Conservation (phyloP, 1,140 invertebrate genomes). For the Calliopsis andreniformis region DNA sequence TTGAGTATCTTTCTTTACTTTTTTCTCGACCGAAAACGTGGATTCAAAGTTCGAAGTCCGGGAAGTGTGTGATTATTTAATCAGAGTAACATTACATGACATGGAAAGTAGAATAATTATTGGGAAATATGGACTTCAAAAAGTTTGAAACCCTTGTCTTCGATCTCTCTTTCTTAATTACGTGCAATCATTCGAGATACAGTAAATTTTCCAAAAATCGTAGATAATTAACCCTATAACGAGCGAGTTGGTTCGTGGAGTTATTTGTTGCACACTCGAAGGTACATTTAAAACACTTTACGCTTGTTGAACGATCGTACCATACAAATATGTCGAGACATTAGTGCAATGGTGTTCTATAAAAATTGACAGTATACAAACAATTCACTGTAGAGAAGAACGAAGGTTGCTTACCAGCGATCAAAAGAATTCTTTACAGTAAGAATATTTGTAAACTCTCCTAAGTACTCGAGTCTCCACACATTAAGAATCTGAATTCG, state of each 20-base stretch:
- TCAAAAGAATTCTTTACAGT: constrained; percentile 4
- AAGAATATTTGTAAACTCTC: background rate
- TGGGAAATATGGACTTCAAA: background rate
- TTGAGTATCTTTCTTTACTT: no score
- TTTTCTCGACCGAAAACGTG: no score
- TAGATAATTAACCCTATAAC: background rate
- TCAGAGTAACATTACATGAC: no score
- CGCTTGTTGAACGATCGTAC: background rate
- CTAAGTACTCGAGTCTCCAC: background rate
- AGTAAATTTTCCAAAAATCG: constrained; percentile 2
- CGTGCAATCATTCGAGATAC: background rate
- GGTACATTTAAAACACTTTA: constrained; percentile 13
- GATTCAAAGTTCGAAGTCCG: background rate
- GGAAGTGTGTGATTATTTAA: no score
- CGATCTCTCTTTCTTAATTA: background rate
- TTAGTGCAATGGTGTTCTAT: constrained; percentile 37
- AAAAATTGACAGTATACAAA: constrained; percentile 65
- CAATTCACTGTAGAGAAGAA: constrained; percentile 53
- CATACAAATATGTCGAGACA: background rate
- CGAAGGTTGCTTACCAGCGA: no score
- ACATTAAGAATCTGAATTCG: background rate
- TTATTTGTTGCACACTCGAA: background rate
- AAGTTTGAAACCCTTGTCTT: background rate
- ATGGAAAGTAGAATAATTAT: no score
- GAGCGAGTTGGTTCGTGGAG: no score